Evolutionary conservation across 1,140 invertebrate genomes (phyloP), one percentile per base, ranked within the genome.

Genomic region (Anthonomus grandis): DNA sequence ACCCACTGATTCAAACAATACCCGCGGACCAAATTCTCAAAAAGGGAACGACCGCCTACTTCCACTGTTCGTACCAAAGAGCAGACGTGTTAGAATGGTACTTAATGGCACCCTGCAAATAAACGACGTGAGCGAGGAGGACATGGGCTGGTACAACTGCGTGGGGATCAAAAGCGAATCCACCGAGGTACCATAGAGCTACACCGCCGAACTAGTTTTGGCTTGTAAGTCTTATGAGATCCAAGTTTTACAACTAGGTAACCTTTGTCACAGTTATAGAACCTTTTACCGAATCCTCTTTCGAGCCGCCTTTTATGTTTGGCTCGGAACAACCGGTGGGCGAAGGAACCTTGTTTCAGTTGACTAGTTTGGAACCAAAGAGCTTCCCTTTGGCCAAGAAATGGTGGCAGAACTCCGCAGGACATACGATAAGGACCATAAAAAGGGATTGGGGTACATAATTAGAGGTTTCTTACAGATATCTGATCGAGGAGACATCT

Each of bases 61-160:
- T 89, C 51, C 75, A 86, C 63, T 89, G 86, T 68, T 69, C 76
- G 0, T 87, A 84, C 68, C 75, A 82, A 55, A 77, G 82, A 62
- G 83, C 81, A 3, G 80, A 84, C 49, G 69, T 77, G 1, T 75
- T 82, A 1, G 81, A 86, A 63, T 89, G 86, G 87, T 86, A 83
- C 67, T 82, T 81, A 90, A 90, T 73, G 84, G 85, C 3, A 84
- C 84, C 1, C 71, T 90, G 23, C 65, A 81, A 48, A 79, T 90
- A 19, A 72, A 76, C 6, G 71, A 78, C 31, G 82, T 83, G 4
- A 76, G 81, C 37, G 77, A 80, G 64, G 76, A 78, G 13, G 85
- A 90, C 67, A 78, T 83, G 66, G 88, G 87, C 10, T 75, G 79
- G 57, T 91, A 89, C 70, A 81, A 80, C 51, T 89, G 86, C 69